phyloP scores from a whole-genome alignment of 2,113 vertebrate genomes.

The Cacatua alba region DNA sequence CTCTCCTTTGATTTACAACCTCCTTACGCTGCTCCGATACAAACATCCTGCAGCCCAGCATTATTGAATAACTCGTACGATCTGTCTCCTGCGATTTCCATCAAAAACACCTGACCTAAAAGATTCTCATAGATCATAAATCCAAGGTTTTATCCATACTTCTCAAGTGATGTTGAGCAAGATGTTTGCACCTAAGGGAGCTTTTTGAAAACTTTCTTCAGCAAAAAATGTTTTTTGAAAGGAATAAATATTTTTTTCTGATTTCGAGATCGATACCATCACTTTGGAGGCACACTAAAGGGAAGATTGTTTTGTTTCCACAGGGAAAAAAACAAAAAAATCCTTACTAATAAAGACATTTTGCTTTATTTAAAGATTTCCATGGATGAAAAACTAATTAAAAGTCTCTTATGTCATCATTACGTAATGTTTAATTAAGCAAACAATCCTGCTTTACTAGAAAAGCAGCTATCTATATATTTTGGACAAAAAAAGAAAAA shows the following conservation, averaged over 20 bases:
- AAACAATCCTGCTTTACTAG: not conserved
- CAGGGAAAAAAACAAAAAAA: not conserved
- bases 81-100: constrained; percentile 39
- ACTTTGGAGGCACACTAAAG: not conserved
- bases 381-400: not conserved
- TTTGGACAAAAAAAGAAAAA: not conserved
- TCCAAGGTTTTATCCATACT: constrained; percentile 2
- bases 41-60: not conserved
- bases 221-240: constrained; percentile 4
- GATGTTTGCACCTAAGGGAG: not conserved
- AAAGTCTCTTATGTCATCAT: not conserved
- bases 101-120: constrained; percentile 31
- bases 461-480: not conserved
- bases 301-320: not conserved
- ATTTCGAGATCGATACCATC: constrained; percentile 42
- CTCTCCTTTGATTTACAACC: constrained; percentile 36
- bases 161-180: constrained; percentile 13
- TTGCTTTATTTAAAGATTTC: not conserved
- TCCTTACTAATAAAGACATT: not conserved
- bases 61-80: not conserved
- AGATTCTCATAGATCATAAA: constrained; percentile 33
- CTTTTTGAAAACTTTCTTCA: not conserved
- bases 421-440: not conserved
- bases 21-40: not conserved
- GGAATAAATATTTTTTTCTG: constrained; percentile 28